These are phyloP conservation scores for Mya arenaria DNA, from an alignment of 1,140 invertebrate species.

Conservation along the genomic window DNA sequence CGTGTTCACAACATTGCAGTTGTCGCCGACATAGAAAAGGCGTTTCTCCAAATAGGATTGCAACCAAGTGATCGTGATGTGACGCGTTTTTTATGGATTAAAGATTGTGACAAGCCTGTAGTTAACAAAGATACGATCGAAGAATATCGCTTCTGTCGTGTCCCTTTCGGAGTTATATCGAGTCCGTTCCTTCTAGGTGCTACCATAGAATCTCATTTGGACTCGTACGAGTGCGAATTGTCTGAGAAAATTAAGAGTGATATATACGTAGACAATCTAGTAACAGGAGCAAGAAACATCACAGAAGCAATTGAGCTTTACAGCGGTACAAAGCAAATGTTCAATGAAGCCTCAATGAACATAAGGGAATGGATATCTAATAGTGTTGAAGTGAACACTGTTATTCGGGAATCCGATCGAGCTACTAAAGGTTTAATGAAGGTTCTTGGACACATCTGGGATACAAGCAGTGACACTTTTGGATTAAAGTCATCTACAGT, in stretches of 20 bases:
- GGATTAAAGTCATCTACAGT: too few relatives aligned
- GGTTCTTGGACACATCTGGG: slow-evolving; percentile 15
- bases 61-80: slow-evolving; percentile 5
- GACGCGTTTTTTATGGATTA: slow-evolving; percentile 1
- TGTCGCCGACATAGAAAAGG: slow-evolving; percentile 15
- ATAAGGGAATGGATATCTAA: slow-evolving; percentile 29
- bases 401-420: neutral
- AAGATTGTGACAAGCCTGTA: neutral
- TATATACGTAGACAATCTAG: too few relatives aligned
- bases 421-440: neutral
- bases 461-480: neutral
- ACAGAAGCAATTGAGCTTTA: too few relatives aligned
- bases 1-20: neutral
- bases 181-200: slow-evolving; percentile 3
- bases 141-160: slow-evolving; percentile 22
- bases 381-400: neutral
- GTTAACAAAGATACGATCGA: neutral
- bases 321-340: too few relatives aligned
- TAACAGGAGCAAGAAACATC: too few relatives aligned
- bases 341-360: slow-evolving; percentile 26
- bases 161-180: slow-evolving; percentile 6
- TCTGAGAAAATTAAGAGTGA: too few relatives aligned
- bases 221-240: too few relatives aligned
- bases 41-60: slow-evolving; percentile 12
- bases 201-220: too few relatives aligned